These are phyloP conservation scores for Automeris io DNA, from an alignment of 2,888 invertebrate species.

Conservation along the genomic window DNA sequence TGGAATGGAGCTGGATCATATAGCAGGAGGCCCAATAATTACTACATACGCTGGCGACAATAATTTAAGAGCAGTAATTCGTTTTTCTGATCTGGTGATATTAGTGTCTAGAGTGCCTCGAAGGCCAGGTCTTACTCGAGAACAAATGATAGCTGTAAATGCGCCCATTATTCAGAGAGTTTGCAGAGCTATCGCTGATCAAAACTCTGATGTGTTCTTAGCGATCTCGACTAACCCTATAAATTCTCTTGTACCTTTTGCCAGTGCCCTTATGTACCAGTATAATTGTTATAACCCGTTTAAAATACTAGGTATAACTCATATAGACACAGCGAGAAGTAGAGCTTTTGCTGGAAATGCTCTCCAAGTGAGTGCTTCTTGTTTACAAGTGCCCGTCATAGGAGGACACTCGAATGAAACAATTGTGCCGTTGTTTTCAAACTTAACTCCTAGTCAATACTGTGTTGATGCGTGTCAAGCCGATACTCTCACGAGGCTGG, in stretches of 20 bases:
- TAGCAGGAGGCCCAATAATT: conserved; percentile 40
- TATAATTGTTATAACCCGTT: conserved; percentile 43
- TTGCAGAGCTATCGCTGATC: conserved; percentile 36
- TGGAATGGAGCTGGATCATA: conserved; percentile 35
- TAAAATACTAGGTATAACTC: conserved; percentile 50
- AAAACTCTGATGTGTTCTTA: conserved; percentile 42
- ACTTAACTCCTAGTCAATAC: conserved; percentile 30
- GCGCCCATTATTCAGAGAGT: conserved; percentile 37
- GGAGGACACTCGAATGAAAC: conserved; percentile 56
- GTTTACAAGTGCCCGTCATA: conserved; percentile 43
- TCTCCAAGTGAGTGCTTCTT: conserved; percentile 30
- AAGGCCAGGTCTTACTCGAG: conserved; percentile 28
- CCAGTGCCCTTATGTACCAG: conserved; percentile 35
- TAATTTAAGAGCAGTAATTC: conserved; percentile 30
- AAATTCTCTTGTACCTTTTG: conserved; percentile 50
- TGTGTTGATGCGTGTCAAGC: conserved; percentile 31
- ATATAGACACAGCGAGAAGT: conserved; percentile 42
- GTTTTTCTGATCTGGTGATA: conserved; percentile 35
- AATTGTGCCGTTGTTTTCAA: conserved; percentile 51
- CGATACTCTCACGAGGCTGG: conserved; percentile 39
- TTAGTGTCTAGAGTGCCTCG: conserved; percentile 38
- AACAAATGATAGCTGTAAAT: conserved; percentile 43
- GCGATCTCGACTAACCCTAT: conserved; percentile 50
- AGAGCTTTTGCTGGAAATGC: conserved; percentile 31
- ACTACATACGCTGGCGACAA: conserved; percentile 26